Evolutionary conservation across 2,797 vertebrate species (phyloP).

Genomic region (Martes flavigula): DNA sequence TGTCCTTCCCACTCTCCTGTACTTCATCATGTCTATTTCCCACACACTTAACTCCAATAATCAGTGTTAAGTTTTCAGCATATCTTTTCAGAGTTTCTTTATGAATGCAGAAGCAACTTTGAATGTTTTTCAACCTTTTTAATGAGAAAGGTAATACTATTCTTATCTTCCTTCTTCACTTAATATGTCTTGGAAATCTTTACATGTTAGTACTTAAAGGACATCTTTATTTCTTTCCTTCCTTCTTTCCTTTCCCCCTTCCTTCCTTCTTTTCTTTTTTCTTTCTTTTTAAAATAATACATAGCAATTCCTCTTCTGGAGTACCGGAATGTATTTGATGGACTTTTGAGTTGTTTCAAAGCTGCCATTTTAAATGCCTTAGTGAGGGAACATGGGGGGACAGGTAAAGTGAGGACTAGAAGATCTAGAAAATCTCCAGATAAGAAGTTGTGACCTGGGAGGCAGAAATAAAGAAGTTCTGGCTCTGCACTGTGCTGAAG

Average conservation of each 20-base stretch:
- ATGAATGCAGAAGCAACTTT: neutral
- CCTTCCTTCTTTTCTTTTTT: neutral
- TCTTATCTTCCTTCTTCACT: neutral
- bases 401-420: constrained; percentile 15
- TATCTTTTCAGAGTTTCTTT: constrained; percentile 26
- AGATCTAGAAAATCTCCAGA: constrained; percentile 12
- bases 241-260: neutral
- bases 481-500: constrained; percentile 61
- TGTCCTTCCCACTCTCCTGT: neutral
- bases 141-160: neutral
- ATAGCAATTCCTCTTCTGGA: neutral
- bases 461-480: constrained; percentile 56
- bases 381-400: neutral
- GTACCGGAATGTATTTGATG: neutral
- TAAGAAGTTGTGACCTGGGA: constrained; percentile 6
- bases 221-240: neutral
- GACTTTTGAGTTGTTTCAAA: neutral
- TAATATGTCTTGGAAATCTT: neutral
- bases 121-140: neutral
- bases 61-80: neutral
- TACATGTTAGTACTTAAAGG: neutral
- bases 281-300: neutral
- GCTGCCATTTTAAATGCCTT: constrained; percentile 6
- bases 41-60: neutral
- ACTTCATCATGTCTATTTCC: neutral